These are phyloP conservation scores for Heterotis niloticus DNA, from an alignment of 2,113 vertebrate genomes.

Conservation along the genomic window DNA sequence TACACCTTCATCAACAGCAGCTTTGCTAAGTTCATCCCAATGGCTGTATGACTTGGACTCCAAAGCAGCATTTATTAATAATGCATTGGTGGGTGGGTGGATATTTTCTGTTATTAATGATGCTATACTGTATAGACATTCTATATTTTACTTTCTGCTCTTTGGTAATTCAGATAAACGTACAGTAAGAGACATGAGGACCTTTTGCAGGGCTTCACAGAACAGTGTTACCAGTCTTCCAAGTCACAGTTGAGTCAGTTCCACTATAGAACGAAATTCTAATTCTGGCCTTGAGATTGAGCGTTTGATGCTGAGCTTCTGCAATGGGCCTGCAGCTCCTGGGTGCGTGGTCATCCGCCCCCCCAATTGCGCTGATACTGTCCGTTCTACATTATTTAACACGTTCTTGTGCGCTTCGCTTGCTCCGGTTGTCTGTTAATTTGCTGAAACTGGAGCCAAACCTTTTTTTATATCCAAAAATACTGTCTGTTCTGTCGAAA, in stretches of 20 bases:
- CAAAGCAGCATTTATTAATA: neutral
- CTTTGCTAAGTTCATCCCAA: neutral
- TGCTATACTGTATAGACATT: neutral
- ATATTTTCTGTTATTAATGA: neutral
- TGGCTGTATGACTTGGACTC: neutral
- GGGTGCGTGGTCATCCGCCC: conserved; percentile 24
- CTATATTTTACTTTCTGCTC: neutral
- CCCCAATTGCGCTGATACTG: conserved; percentile 9
- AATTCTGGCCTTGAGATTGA: conserved; percentile 19
- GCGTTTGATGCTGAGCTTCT: neutral
- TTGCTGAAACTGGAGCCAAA: conserved; percentile 29
- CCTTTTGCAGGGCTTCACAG: neutral
- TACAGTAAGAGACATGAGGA: conserved; percentile 3
- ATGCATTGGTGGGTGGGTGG: too few species aligned
- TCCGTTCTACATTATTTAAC: conserved; percentile 56
- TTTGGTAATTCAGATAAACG: neutral
- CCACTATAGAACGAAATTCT: neutral
- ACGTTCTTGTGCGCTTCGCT: conserved; percentile 39
- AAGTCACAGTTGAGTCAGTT: neutral
- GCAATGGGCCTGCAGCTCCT: neutral
- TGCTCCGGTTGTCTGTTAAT: conserved; percentile 40
- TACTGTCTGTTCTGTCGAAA: conserved; percentile 39
- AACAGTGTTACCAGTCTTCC: neutral
- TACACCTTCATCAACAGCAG: neutral
- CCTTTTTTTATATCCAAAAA: conserved; percentile 36